Base-by-base conservation (phyloP, 2,113 vertebrate genomes). In the Cervus canadensis region DNA sequence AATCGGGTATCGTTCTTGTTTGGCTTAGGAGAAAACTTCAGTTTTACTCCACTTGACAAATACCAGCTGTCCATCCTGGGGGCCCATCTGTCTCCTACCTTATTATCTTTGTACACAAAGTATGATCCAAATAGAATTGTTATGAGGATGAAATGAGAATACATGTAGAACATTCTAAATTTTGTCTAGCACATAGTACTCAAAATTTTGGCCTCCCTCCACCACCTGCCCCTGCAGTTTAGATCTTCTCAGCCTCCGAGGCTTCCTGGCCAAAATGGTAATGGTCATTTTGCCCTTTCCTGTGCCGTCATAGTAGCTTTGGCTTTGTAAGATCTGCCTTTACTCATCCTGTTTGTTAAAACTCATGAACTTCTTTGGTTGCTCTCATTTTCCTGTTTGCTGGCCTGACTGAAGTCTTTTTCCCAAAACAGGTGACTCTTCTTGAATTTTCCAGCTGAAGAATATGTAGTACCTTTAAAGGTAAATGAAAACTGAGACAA, bases 381-480 rank as follows among this genome's bases (percentile, higher is more conserved):
- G n/a, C 30, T 93, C 97, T 97, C 26, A 5, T 89, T 95, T 94
- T 92, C 40, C 48, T 79, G 3, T 74, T 85, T 40, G 6, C 86
- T 89, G 26, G 88, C 9, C 64, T 89, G 40, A 93, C 52, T 57
- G 25, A 91, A 26, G 91, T 97, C 28, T 96, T 96, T 93, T 93
- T 88, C 89, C 36, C 95, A 1, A 97, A 95, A 86, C 71, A 98
- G 97, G 96, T 88, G 57, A 83, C 88, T 87, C 6, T 87, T 30
- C 81, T 60, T 85, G 87, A 93, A 90, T 85, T 97, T 97, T 91
- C 86, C 91, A 98, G 50, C 86, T 94, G 71, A 95, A 98, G 93
- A 93, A 97, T 96, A 62, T 85, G 26, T 86, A 91, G 76, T 91
- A 62, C 28, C 78, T 95, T 97, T 97, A 94, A 95, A 97, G 97